Evolutionary conservation across 2,113 vertebrate species (phyloP), one percentile per base, ranked within the genome.

Genomic region (Ardeotis arabs): DNA sequence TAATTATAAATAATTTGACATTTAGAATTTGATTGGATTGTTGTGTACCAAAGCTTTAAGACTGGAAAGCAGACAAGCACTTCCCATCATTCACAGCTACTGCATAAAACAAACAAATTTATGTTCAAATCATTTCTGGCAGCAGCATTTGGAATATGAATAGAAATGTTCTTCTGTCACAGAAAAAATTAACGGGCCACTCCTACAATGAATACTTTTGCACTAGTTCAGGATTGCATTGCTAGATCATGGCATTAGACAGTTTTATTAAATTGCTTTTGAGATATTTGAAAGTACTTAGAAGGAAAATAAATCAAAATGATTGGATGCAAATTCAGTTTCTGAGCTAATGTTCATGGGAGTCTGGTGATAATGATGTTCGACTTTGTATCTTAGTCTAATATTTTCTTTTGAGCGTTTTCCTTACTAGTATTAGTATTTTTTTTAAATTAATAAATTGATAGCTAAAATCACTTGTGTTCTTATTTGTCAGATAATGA

Each of bases 1-100:
- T 45, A 92, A 93, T 92, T 84, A 92, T 89, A 49, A 87, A 56
- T 89, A 84, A 80, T 37, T 75, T 93, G 90, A 91, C 56, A 86
- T 69, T 85, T 76, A 86, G 74, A 79, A 88, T 84, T 88, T 90
- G 50, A 70, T 88, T 90, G 88, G 59, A 49, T 89, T 75, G 44
- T 93, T 89, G 18, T 73, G 50, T 93, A 62, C 62, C 66, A 74
- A 22, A 82, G 49, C 52, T 76, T 60, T 59, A 70, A 68, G 44
- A 62, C 33, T 70, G 52, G 58, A 90, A 94, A 84, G 35, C 41
- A 84, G 72, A 62, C 21, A 78, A 79, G 13, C 13, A 37, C 39
- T 87, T 93, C 14, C 2, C 73, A 64, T 89, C 23, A 41, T 75
- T 94, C 2, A 0, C 49, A 90, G 55, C 35, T 67, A 60, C 53